Percentiles rank a stretch among this genome's conserved stretches.
Evolutionary conservation across 1,140 invertebrate genomes (phyloP).

Genomic region (Achroia grisella): DNA sequence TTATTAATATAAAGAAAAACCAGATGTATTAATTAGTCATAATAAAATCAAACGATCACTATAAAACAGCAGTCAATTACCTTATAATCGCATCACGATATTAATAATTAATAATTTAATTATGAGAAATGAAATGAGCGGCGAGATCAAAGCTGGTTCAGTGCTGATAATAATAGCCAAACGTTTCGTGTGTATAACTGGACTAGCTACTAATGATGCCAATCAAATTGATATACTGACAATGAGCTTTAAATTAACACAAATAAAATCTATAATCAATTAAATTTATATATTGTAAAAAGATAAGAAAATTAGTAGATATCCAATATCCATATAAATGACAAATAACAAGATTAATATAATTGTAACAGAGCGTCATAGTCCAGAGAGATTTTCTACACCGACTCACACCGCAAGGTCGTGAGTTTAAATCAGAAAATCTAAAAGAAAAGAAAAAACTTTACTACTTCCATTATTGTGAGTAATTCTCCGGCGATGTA

Average conservation of each 20-base stretch:
- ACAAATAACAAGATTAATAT: too few species aligned
- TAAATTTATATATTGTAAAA: too few species aligned
- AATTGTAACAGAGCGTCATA: too few species aligned
- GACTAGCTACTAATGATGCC: neutral
- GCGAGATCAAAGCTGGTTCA: conserved; percentile 1
- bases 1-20: conserved; percentile 1
- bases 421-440: too few species aligned
- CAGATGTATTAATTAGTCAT: neutral
- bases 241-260: neutral
- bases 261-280: neutral
- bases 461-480: too few species aligned
- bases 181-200: neutral
- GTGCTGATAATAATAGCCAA: neutral
- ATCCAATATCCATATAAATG: too few species aligned
- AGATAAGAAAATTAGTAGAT: too few species aligned
- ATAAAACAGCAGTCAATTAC: conserved; percentile 5
- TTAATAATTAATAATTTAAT: conserved; percentile 6
- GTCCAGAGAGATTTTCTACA: too few species aligned
- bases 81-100: conserved; percentile 3
- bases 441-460: too few species aligned
- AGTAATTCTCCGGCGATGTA: too few species aligned
- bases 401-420: too few species aligned
- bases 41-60: neutral
- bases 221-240: too few species aligned
- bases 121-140: conserved; percentile 4